Conservation (phyloP, 2,113 vertebrate species). For the Boulengeromyrus knoepffleri region DNA sequence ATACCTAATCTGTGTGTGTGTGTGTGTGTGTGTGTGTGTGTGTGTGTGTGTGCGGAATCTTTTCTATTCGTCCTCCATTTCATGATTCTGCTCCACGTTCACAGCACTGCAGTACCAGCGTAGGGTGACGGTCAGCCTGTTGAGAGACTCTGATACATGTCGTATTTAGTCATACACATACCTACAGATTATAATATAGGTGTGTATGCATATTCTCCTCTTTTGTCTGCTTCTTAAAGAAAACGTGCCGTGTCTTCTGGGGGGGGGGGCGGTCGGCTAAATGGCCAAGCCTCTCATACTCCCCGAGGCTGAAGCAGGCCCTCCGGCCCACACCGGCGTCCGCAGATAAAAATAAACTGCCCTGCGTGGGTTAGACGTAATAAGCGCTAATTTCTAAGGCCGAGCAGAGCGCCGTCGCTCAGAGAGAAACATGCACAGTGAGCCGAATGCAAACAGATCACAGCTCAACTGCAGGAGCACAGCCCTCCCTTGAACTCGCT, state of each 20-base stretch:
- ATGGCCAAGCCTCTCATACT: not conserved
- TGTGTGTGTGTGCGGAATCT: not conserved
- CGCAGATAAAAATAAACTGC: not conserved
- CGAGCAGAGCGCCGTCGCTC: not conserved
- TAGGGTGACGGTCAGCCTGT: not conserved
- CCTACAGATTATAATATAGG: not conserved
- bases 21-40: not conserved
- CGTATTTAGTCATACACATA: not conserved
- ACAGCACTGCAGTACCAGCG: not conserved
- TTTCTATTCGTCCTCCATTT: not conserved
- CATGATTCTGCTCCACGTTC: not conserved
- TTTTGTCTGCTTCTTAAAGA: not conserved
- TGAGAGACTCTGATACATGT: not conserved
- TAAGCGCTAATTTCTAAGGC: not conserved
- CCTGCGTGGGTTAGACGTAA: not conserved
- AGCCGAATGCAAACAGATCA: not conserved
- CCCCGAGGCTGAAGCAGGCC: not conserved
- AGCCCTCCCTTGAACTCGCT: not conserved
- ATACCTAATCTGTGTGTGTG: not conserved
- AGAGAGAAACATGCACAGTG: not conserved
- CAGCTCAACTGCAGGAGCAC: not conserved
- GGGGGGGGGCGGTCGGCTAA: not conserved
- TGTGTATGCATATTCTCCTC: not conserved
- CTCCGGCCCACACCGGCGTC: not conserved
- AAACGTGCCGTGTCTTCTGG: not conserved